These are phyloP conservation scores for Hyposmocoma kahamanoa DNA, from an alignment of 1,140 invertebrate genomes.

Conservation along the genomic window DNA sequence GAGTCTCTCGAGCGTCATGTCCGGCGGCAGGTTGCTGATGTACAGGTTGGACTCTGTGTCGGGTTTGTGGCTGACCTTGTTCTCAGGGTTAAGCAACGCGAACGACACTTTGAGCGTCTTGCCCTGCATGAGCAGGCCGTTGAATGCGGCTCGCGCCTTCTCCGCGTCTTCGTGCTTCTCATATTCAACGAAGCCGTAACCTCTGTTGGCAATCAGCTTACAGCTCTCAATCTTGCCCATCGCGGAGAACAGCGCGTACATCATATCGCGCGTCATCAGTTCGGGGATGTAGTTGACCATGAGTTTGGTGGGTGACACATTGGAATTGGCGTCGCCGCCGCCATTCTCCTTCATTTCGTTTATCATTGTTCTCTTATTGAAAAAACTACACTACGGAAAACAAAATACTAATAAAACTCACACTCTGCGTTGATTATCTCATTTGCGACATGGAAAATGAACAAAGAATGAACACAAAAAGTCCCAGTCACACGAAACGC, in stretches of 20 bases:
- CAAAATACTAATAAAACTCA: conserved; percentile 65
- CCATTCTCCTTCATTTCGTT: conserved; percentile 68
- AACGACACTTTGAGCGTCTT: conserved; percentile 72
- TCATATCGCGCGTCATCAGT: conserved; percentile 70
- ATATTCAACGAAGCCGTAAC: conserved; percentile 71
- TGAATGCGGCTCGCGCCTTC: conserved; percentile 68
- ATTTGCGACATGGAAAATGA: conserved; percentile 59
- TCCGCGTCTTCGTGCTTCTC: conserved; percentile 69
- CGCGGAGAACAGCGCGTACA: conserved; percentile 69
- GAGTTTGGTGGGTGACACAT: conserved; percentile 73
- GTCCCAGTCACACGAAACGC: conserved; percentile 56
- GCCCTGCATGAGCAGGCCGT: conserved; percentile 69
- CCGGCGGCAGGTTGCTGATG: conserved; percentile 68
- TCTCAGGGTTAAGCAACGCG: conserved; percentile 69
- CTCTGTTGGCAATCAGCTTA: conserved; percentile 66
- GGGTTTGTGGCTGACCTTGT: conserved; percentile 65
- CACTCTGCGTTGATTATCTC: conserved; percentile 56
- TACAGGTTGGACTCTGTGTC: conserved; percentile 70
- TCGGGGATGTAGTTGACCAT: conserved; percentile 74
- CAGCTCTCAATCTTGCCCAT: conserved; percentile 71
- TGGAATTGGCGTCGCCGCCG: conserved; percentile 70
- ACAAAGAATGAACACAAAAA: conserved; percentile 64
- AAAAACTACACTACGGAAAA: conserved; percentile 66
- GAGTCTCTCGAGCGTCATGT: conserved; percentile 66
- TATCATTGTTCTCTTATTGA: conserved; percentile 62